Evolutionary conservation across 1,140 invertebrate genomes (phyloP).

Genomic region (Ctenoplectra terminalis): DNA sequence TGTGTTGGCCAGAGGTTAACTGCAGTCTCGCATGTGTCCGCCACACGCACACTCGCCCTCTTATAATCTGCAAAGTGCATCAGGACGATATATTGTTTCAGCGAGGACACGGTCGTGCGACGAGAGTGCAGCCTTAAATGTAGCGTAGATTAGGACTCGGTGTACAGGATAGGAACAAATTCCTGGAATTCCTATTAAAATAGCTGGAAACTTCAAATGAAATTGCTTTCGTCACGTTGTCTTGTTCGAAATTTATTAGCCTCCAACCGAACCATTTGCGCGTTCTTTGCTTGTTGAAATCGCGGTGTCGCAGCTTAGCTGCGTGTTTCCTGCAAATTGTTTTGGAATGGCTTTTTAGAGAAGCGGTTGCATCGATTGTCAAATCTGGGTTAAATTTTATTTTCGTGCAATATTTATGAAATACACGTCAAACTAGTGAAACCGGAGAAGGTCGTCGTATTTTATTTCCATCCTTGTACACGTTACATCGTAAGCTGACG

Average conservation of each 20-base stretch:
- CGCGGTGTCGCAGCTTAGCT: background rate
- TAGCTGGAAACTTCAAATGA: slow-evolving; percentile 40
- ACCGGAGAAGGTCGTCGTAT: no score
- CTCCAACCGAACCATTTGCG: background rate
- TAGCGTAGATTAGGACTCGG: slow-evolving; percentile 8
- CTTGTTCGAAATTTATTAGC: slow-evolving; percentile 26
- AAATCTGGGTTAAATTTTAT: background rate
- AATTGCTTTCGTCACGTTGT: slow-evolving; percentile 45
- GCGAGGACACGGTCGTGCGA: background rate
- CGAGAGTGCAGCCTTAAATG: slow-evolving; percentile 16
- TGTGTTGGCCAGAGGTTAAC: slow-evolving; percentile 22
- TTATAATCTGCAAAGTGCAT: slow-evolving; percentile 38
- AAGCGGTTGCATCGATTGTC: background rate
- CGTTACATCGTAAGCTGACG: no score
- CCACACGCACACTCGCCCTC: background rate
- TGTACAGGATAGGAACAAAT: slow-evolving; percentile 25
- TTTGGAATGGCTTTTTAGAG: background rate
- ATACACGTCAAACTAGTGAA: no score
- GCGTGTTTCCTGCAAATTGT: background rate
- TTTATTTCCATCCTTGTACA: no score
- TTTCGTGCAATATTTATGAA: no score
- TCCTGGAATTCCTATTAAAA: slow-evolving; percentile 51
- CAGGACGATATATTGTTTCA: slow-evolving; percentile 36
- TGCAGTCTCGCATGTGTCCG: slow-evolving; percentile 25
- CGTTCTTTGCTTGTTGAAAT: background rate